Conservation (phyloP, 1,140 invertebrate genomes). For the Drosophila insularis region DNA sequence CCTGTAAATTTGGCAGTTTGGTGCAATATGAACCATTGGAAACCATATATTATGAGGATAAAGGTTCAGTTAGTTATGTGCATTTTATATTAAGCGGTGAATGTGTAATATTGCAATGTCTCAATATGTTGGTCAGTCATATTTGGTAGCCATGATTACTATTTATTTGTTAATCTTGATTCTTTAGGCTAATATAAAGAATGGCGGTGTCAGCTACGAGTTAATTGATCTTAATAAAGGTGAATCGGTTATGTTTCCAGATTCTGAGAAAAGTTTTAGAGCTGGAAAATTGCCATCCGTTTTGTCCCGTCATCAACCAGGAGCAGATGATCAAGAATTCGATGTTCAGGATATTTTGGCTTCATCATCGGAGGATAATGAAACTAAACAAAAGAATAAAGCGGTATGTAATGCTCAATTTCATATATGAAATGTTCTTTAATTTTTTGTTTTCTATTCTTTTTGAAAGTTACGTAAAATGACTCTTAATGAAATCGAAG, state of each 20-base stretch:
- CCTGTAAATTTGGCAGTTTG: conserved; percentile 54
- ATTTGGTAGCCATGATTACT: too few relatives aligned
- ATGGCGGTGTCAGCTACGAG: conserved; percentile 21
- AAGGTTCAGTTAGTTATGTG: conserved; percentile 57
- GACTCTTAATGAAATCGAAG: conserved; percentile 45
- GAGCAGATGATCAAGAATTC: not conserved
- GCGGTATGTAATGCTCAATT: not conserved
- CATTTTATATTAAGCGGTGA: conserved; percentile 78
- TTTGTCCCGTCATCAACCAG: not conserved
- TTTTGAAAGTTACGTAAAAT: conserved; percentile 42
- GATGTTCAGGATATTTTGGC: conserved; percentile 26
- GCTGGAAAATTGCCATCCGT: not conserved
- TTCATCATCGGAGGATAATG: conserved; percentile 34
- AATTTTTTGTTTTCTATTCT: not conserved
- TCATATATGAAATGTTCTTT: not conserved
- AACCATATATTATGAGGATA: conserved; percentile 69
- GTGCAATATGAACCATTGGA: conserved; percentile 66
- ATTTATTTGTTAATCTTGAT: too few relatives aligned
- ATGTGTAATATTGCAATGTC: conserved; percentile 73
- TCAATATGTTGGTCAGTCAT: conserved; percentile 63
- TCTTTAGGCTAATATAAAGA: conserved; percentile 14
- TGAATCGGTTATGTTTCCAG: conserved; percentile 3
- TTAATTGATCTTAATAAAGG: not conserved
- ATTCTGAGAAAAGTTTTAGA: not conserved
- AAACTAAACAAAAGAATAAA: conserved; percentile 17